Conservation (phyloP, 2,113 vertebrate genomes). For the Columba livia region DNA sequence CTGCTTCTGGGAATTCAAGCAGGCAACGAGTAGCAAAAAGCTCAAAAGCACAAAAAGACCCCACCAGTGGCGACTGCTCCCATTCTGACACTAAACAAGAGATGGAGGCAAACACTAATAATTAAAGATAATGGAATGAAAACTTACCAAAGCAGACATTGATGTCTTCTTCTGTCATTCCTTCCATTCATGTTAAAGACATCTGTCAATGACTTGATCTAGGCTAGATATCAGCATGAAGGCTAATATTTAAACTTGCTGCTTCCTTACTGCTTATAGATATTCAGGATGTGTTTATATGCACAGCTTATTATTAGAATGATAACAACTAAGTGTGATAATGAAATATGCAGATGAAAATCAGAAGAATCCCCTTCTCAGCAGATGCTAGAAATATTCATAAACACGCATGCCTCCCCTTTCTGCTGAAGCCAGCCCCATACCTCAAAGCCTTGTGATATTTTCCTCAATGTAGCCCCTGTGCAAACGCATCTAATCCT, state of each 20-base stretch:
- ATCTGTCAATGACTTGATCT: not conserved
- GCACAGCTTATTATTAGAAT: not conserved
- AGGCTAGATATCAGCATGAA: not conserved
- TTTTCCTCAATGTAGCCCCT: not conserved
- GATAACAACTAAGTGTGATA: not conserved
- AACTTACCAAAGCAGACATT: constrained; percentile 54
- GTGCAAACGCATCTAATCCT: not conserved
- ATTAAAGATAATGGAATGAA: not conserved
- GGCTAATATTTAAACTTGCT: not conserved
- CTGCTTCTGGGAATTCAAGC: not conserved
- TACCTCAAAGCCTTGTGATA: not conserved
- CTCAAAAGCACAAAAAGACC: not conserved
- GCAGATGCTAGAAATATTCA: not conserved
- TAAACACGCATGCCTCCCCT: not conserved
- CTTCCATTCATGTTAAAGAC: constrained; percentile 22
- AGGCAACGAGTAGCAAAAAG: not conserved
- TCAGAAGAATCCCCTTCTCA: not conserved
- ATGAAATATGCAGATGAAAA: not conserved
- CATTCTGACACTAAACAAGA: not conserved
- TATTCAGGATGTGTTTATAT: not conserved
- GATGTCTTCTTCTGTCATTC: constrained; percentile 24
- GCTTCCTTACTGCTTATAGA: not conserved
- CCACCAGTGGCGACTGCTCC: not conserved
- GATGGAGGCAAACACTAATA: not conserved
- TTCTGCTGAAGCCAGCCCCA: not conserved